These are phyloP conservation scores for Eretmocerus hayati DNA, from an alignment of 2,888 invertebrate genomes.

Conservation along the genomic window DNA sequence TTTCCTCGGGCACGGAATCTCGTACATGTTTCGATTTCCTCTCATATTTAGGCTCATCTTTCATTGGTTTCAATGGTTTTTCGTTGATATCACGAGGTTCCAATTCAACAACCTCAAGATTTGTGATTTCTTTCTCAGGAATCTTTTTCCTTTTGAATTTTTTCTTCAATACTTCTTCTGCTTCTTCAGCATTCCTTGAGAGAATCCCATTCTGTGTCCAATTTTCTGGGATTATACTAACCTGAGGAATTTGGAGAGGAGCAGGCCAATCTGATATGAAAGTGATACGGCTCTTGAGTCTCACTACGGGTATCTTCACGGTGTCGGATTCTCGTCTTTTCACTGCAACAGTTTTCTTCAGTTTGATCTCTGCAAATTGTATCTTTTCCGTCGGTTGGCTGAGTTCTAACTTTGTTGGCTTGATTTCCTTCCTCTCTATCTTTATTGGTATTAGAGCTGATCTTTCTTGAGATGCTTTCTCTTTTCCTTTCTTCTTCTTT, in stretches of 20 bases:
- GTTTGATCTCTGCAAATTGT: conserved; percentile 60
- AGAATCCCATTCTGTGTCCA: conserved; percentile 59
- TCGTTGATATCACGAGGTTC: conserved; percentile 48
- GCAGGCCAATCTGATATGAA: conserved; percentile 60
- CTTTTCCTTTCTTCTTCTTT: conserved; percentile 36
- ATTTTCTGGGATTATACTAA: conserved; percentile 50
- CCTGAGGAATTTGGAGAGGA: conserved; percentile 48
- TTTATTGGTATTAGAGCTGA: conserved; percentile 48
- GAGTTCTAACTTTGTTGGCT: conserved; percentile 57
- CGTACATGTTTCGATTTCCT: conserved; percentile 38
- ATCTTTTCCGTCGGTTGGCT: conserved; percentile 53
- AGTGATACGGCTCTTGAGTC: conserved; percentile 65
- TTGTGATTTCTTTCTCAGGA: conserved; percentile 51
- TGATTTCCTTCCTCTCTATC: conserved; percentile 56
- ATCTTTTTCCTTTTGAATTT: conserved; percentile 54
- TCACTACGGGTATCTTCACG: conserved; percentile 56
- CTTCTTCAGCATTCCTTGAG: conserved; percentile 66
- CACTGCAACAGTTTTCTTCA: conserved; percentile 55
- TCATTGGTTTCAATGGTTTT: conserved; percentile 41
- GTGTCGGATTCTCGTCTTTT: conserved; percentile 48
- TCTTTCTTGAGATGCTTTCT: conserved; percentile 26
- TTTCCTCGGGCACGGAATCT: conserved; percentile 34
- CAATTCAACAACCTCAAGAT: conserved; percentile 55
- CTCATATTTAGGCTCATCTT: conserved; percentile 41
- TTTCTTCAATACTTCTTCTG: conserved; percentile 57